Evolutionary conservation across 53 echinoderm and acorn worm genomes (phyloP).

Genomic region (Henricia sp.): DNA sequence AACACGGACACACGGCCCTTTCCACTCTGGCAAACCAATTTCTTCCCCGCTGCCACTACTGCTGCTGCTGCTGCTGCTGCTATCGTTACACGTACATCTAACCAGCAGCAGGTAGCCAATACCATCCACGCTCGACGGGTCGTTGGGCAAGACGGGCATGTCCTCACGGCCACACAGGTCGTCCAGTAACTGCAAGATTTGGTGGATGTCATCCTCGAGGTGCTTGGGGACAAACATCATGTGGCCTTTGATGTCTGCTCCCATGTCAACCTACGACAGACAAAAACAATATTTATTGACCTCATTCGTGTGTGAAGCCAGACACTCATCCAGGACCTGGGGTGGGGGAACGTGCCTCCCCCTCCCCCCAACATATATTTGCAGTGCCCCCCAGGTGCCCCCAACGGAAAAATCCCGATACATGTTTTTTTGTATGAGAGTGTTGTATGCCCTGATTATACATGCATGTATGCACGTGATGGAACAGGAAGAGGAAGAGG

Average conservation of each 20-base stretch:
- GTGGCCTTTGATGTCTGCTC: constrained; percentile 69
- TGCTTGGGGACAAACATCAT: constrained; percentile 89
- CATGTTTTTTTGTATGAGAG: too few species aligned
- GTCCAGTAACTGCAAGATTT: constrained; percentile 86
- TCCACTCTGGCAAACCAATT: constrained; percentile 60
- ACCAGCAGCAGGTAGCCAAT: constrained; percentile 88
- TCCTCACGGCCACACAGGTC: constrained; percentile 94
- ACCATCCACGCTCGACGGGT: constrained; percentile 51
- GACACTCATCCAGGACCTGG: too few species aligned
- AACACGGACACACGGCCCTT: constrained; percentile 73
- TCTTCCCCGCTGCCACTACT: constrained; percentile 54
- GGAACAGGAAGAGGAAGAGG: too few species aligned
- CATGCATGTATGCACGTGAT: too few species aligned
- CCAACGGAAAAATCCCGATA: too few species aligned
- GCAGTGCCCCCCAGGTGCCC: too few species aligned
- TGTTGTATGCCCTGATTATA: too few species aligned
- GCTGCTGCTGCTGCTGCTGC: background rate
- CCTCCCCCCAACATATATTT: too few species aligned
- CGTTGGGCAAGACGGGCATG: constrained; percentile 63
- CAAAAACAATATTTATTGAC: too few species aligned
- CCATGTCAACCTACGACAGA: constrained; percentile 54
- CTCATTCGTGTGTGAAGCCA: too few species aligned
- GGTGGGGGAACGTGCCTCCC: too few species aligned
- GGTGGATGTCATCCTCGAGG: constrained; percentile 68
- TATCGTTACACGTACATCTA: constrained; percentile 27